Base-by-base conservation (phyloP, 2,797 vertebrate genomes). In the Crocidura indochinensis region DNA sequence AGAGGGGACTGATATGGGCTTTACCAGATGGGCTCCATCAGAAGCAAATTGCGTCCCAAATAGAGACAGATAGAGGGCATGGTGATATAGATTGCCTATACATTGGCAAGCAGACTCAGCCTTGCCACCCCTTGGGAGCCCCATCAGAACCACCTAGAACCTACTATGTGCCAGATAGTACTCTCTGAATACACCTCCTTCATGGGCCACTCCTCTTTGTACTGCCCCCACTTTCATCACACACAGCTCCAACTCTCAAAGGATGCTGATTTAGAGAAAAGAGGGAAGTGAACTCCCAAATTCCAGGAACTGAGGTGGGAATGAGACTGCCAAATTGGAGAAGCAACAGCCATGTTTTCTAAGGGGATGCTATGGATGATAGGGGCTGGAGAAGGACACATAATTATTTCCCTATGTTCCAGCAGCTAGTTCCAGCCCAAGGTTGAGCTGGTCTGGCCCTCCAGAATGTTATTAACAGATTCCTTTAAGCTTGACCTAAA, bases 151-250 rank as follows among this genome's bases (percentile, higher is more conserved):
- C 14, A 80, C n/a, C 31, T 2, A 12, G 31, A 44, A 71, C 84
- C 47, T 4, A 5, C 60, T 4, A 17, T 17, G 1, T 27, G 65
- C 29, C 62, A 5, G 60, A 5, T 6, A 44, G 8, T 6, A 17
- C 20, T 51, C 19, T 17, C 53, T 6, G 0, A 6, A 47, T 1
- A 7, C 31, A 17, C 29, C 46, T 60, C 51, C 53, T 8, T 0
- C 0, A 0, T 2, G 9, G 29, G 65, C 10, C 24, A 4, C 77
- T 38, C 38, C 44, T 47, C 19, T 0, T 10, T 1, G 0, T 47
- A 1, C 9, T n/a, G 62, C 10, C 11, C 24, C 62, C 49, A 20
- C 56, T 60, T 60, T 60, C 56, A 20, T 60, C 56, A 15, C 14
- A 60, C 56, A 60, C 56, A 60, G 56, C 51, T 2, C 12, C 11